Base-by-base conservation (phyloP, 2,888 invertebrate genomes). In the Lathronympha strigana region DNA sequence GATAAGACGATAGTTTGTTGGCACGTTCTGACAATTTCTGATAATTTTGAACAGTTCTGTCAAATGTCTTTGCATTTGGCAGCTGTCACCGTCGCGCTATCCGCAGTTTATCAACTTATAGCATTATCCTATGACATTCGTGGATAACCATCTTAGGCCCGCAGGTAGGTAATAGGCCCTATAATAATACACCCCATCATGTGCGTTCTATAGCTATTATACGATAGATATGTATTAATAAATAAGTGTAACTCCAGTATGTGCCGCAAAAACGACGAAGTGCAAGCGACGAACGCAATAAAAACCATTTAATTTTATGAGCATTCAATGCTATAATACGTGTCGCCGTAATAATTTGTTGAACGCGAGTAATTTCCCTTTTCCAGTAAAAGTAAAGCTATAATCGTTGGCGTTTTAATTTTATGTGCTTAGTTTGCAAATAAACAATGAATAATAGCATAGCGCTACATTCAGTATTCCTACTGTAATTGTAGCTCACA, bases 271-370 rank as follows among this genome's bases (percentile, higher is more conserved):
- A 23, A 43, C 8, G 3, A 19, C 23, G 0, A 8, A 4, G 13
- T 21, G 23, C 23, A 19, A 11, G n/a, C 23, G n/a, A 15, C 17
- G n/a, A 17, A 23, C n/a, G 33, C 11, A 47, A 47, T 23, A 47
- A 47, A 25, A 45, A 23, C 23, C 21, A 21, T 45, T 13, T 45
- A 45, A 45, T 45, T 25, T 13, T 47, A 47, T 23, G n/a, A 23
- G 47, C n/a, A 23, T n/a, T 47, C 23, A 23, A n/a, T 47, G 21
- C 21, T 23, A 47, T n/a, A 23, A 47, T 8, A 23, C 6, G 13
- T 23, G 8, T 23, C n/a, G 11, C 5, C 2, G 3, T 17, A 47
- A 9, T 5, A 47, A 19, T 47, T 23, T 23, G 47, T 23, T n/a
- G 1, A 47, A 23, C 6, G 13, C 6, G n/a, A 23, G 23, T 47